These are phyloP conservation scores for Galagoides demidoff DNA, from an alignment of 2,797 vertebrate genomes.

Conservation along the genomic window DNA sequence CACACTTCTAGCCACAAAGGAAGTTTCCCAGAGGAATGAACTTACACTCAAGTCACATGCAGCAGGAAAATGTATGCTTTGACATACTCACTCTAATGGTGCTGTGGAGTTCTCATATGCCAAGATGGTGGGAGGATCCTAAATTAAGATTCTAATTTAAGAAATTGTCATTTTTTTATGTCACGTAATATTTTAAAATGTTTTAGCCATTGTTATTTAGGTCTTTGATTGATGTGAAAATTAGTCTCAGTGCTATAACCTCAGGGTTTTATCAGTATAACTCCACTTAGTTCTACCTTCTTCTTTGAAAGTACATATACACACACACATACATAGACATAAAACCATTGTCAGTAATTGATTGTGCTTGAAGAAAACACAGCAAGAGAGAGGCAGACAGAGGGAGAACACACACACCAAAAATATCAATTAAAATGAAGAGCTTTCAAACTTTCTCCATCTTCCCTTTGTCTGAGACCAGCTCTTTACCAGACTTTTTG, in stretches of 20 bases:
- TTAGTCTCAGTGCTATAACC: not conserved
- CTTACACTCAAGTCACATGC: not conserved
- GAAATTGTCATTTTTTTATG: not conserved
- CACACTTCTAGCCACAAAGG: not conserved
- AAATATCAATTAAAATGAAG: not conserved
- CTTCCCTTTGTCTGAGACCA: not conserved
- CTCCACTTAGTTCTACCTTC: not conserved
- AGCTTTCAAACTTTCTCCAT: not conserved
- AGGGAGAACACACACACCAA: too few species aligned
- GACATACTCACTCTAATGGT: not conserved
- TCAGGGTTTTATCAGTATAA: not conserved
- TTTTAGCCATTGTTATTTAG: not conserved
- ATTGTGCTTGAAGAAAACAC: not conserved
- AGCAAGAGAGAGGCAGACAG: not conserved
- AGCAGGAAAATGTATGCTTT: not conserved
- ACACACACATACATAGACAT: not conserved
- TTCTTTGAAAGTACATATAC: not conserved
- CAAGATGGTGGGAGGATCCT: not conserved
- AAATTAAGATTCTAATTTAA: not conserved
- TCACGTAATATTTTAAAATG: not conserved
- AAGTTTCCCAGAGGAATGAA: not conserved
- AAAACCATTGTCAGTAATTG: not conserved
- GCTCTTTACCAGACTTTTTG: not conserved
- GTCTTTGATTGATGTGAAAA: not conserved
- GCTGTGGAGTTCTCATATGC: not conserved